Conservation (phyloP, 2,113 vertebrate species). For the Lepisosteus osseus region DNA sequence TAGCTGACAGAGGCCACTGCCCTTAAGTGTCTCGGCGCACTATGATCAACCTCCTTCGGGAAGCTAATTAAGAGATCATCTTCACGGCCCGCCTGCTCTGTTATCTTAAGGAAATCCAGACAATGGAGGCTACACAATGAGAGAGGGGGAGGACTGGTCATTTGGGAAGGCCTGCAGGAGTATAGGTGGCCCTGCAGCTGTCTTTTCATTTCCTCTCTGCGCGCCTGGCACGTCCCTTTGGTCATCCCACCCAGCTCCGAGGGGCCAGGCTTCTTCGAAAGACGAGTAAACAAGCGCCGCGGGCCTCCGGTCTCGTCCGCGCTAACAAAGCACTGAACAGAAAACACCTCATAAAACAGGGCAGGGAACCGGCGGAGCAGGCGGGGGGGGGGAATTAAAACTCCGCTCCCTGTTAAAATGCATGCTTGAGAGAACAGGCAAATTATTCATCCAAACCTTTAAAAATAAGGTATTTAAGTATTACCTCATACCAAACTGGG, state of each 20-base stretch:
- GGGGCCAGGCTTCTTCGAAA: not conserved
- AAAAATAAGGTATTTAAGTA: too few species aligned
- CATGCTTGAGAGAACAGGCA: too few species aligned
- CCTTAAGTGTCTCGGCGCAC: not conserved
- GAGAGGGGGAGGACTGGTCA: conserved; percentile 8
- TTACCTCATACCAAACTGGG: too few species aligned
- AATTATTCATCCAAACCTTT: too few species aligned
- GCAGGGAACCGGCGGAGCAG: too few species aligned
- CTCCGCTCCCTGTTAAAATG: too few species aligned
- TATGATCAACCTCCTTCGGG: conserved; percentile 16
- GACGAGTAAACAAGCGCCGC: conserved; percentile 1
- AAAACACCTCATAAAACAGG: not conserved
- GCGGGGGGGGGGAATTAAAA: too few species aligned
- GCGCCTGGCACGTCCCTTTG: not conserved
- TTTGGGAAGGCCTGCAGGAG: conserved; percentile 22
- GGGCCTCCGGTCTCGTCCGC: not conserved
- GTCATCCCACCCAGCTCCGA: not conserved
- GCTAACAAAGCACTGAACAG: not conserved
- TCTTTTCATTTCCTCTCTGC: conserved; percentile 4
- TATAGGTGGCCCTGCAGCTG: not conserved
- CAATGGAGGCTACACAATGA: conserved; percentile 33
- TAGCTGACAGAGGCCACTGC: too few species aligned
- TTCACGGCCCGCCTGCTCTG: conserved; percentile 33
- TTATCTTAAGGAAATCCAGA: conserved; percentile 47
- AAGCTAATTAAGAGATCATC: conserved; percentile 30